phyloP scores from a whole-genome alignment of 2,888 invertebrate genomes.

The Schrankia costaestrigalis region DNA sequence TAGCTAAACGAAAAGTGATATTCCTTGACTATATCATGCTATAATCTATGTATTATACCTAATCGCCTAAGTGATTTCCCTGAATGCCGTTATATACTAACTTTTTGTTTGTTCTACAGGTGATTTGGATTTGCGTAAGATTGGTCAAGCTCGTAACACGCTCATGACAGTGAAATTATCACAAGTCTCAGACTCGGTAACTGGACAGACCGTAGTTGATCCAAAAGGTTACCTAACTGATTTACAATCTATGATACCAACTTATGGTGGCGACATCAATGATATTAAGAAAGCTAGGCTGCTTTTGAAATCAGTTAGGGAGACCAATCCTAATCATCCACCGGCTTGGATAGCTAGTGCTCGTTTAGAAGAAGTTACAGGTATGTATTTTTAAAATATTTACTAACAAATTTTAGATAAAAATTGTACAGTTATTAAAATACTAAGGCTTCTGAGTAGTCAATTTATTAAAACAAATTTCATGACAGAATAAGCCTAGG shows the following conservation, averaged over 20 bases:
- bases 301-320: conserved; percentile 96
- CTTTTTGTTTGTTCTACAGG: conserved; percentile 48
- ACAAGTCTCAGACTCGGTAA: conserved; percentile 98
- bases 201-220: conserved; percentile 99
- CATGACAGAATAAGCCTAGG: too few species aligned
- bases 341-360: conserved; percentile 99
- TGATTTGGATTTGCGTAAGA: conserved; percentile 98
- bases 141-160: conserved; percentile 99
- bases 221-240: conserved; percentile 99
- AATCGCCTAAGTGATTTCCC: too few species aligned
- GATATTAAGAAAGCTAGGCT: conserved; percentile 98
- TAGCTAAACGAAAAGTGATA: not conserved
- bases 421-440: too few species aligned
- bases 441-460: too few species aligned
- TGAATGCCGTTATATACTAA: too few species aligned
- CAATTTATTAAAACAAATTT: too few species aligned
- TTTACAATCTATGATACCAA: conserved; percentile 99
- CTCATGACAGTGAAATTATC: conserved; percentile 99
- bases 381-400: conserved; percentile 72
- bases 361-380: conserved; percentile 97
- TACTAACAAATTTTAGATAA: too few species aligned
- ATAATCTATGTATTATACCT: too few species aligned
- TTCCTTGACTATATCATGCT: too few species aligned
- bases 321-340: conserved; percentile 99
- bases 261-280: conserved; percentile 98